A percentile compares a stretch with the other conserved stretches of the same genome.
Conservation (phyloP, 2,113 vertebrate genomes). For the Numida meleagris region DNA sequence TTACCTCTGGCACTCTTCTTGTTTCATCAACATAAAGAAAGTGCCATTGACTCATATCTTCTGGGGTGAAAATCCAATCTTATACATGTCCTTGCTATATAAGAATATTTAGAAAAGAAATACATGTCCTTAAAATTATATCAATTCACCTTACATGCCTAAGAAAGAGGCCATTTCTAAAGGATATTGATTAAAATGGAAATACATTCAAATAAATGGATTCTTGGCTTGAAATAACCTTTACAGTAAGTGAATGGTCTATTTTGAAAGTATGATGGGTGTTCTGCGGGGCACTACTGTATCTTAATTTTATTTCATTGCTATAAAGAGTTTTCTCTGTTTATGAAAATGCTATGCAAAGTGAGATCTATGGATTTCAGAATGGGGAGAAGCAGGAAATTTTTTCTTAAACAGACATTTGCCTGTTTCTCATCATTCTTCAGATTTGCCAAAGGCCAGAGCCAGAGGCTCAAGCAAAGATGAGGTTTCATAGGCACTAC, state of each 20-base stretch:
- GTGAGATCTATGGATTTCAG: constrained; percentile 62
- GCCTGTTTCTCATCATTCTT: constrained; percentile 17
- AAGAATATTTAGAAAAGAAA: constrained; percentile 50
- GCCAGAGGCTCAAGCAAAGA: background rate
- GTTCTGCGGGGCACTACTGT: constrained; percentile 67
- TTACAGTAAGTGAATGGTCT: constrained; percentile 74
- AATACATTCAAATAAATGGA: constrained; percentile 83
- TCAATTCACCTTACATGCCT: constrained; percentile 72
- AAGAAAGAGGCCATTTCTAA: constrained; percentile 69
- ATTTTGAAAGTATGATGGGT: constrained; percentile 82
- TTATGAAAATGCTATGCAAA: constrained; percentile 78
- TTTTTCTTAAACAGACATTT: constrained; percentile 45
- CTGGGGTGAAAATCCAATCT: constrained; percentile 35
- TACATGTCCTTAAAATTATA: constrained; percentile 70
- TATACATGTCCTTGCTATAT: constrained; percentile 28
- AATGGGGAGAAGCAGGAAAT: constrained; percentile 40
- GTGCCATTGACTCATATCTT: constrained; percentile 4
- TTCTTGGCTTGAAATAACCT: constrained; percentile 79
- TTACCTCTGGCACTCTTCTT: background rate
- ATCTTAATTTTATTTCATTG: constrained; percentile 77
- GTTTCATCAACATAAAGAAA: constrained; percentile 14
- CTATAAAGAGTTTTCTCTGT: constrained; percentile 67
- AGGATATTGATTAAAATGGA: constrained; percentile 80
- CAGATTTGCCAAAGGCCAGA: background rate
- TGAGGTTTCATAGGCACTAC: background rate